phyloP scores from a whole-genome alignment of 2,888 invertebrate species.

The Caenorhabditis uteleia region DNA sequence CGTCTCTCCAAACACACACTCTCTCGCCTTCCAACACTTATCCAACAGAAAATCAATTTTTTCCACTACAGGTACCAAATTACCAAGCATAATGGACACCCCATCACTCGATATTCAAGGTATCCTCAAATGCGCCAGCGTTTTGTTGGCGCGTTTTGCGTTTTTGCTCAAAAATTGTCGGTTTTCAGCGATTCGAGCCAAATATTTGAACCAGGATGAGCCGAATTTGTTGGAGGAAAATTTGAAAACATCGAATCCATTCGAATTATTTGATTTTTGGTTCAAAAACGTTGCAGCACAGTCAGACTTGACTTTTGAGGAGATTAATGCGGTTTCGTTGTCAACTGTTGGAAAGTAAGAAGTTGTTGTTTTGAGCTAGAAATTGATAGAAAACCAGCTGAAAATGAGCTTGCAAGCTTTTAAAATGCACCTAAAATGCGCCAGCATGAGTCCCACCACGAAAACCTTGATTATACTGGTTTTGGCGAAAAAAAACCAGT shows the following conservation, averaged over 20 bases:
- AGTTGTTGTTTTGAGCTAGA: no score
- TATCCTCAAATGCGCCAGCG: conserved; percentile 2
- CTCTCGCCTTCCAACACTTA: no score
- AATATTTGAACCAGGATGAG: conserved; percentile 52
- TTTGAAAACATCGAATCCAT: conserved; percentile 56
- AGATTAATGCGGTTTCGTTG: conserved; percentile 64
- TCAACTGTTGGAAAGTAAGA: conserved; percentile 60
- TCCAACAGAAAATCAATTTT: background rate
- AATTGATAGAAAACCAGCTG: no score
- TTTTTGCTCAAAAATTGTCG: background rate
- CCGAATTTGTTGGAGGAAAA: conserved; percentile 59
- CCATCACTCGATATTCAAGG: conserved; percentile 43
- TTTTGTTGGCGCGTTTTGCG: background rate
- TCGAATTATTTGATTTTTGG: conserved; percentile 64
- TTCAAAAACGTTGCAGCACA: conserved; percentile 52
- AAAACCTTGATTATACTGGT: no score
- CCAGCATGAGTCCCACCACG: no score
- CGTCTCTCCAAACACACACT: no score
- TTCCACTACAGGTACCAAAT: background rate
- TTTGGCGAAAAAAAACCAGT: no score
- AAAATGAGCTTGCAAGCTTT: background rate
- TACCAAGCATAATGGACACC: conserved; percentile 32
- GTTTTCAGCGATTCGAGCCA: conserved; percentile 47
- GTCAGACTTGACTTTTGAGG: conserved; percentile 58
- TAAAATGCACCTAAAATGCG: background rate